Evolutionary conservation across 2,113 vertebrate genomes (phyloP).

Genomic region (Podocnemis expansa): DNA sequence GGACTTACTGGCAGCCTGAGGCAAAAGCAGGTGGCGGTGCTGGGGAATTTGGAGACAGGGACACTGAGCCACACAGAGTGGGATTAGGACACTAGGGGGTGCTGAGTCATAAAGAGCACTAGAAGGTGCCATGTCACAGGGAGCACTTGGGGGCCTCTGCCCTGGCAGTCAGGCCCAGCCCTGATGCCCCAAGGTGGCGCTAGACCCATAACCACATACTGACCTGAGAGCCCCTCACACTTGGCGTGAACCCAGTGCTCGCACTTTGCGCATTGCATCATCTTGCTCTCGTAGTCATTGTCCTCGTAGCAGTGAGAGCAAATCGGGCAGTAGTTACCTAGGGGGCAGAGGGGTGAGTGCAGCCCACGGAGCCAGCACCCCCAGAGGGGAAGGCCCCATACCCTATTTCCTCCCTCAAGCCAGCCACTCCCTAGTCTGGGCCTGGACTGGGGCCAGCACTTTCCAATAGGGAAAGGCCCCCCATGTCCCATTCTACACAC

Average conservation of each 20-base stretch:
- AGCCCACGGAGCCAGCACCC: no score
- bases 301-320: constrained; percentile 94
- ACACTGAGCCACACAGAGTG: neutral
- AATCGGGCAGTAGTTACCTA: constrained; percentile 93
- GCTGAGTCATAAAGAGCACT: neutral
- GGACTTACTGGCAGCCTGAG: neutral
- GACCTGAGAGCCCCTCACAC: constrained; percentile 91
- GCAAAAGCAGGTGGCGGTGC: neutral
- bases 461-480: no score
- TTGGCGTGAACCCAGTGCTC: constrained; percentile 94
- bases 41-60: neutral
- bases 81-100: neutral
- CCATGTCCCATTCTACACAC: constrained; percentile 65
- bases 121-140: no score
- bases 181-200: no score
- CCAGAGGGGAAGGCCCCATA: neutral
- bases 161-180: no score
- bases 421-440: neutral
- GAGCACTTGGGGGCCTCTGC: neutral
- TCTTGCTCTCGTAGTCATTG: constrained; percentile 93
- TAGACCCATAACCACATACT: neutral
- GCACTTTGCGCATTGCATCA: constrained; percentile 93
- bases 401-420: neutral
- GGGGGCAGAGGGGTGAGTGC: neutral
- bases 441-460: neutral